phyloP scores from a whole-genome alignment of 92 coral and sea anemone genomes.

The Palythoa grandiflora region DNA sequence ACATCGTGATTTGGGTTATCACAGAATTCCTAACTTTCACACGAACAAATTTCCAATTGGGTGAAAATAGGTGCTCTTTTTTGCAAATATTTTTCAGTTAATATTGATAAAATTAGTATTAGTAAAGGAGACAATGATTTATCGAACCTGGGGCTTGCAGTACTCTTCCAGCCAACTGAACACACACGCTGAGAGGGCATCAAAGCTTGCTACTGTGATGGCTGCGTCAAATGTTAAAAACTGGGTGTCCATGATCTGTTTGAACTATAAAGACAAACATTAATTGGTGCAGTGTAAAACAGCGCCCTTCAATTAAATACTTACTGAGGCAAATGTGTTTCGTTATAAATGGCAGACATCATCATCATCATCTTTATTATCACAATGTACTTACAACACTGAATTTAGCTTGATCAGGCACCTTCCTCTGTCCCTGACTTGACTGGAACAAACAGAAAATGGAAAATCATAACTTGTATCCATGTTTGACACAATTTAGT shows the following conservation, averaged over 20 bases:
- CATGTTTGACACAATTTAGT: no score
- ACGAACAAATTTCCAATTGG: no score
- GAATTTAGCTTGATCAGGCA: conserved; percentile 95
- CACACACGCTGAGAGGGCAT: conserved; percentile 90
- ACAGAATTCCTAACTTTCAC: no score
- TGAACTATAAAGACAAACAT: conserved; percentile 61
- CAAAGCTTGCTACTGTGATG: conserved; percentile 83
- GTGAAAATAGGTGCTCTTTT: no score
- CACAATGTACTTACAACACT: conserved; percentile 78
- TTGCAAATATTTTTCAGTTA: no score
- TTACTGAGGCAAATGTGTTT: no score
- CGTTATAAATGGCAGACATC: no score
- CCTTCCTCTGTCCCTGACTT: conserved; percentile 82
- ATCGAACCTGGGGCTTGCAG: conserved; percentile 95
- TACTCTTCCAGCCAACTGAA: conserved; percentile 98
- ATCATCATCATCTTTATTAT: no score
- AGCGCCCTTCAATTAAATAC: not conserved
- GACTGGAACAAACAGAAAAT: conserved; percentile 64
- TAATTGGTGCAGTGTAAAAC: not conserved
- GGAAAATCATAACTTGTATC: no score
- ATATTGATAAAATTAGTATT: no score
- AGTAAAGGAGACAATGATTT: not conserved
- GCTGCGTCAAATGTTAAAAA: conserved; percentile 89
- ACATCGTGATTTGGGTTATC: no score
- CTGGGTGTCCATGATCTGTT: conserved; percentile 92